These are phyloP conservation scores for Heterodera carotae DNA, from an alignment of 1,140 invertebrate genomes.

Conservation along the genomic window DNA sequence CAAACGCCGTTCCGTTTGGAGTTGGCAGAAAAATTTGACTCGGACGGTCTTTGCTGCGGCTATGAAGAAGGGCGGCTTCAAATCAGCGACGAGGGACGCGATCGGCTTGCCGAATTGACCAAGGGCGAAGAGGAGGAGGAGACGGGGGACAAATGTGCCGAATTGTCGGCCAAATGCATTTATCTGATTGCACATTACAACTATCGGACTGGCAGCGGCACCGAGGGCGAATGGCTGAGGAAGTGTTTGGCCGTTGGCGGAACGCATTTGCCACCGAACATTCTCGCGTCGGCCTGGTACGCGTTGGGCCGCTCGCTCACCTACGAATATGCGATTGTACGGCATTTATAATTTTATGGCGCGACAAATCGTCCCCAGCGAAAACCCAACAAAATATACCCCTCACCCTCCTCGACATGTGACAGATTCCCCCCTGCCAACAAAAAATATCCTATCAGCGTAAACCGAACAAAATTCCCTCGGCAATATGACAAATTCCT, in stretches of 20 bases:
- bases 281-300: slow-evolving; percentile 32
- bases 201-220: slow-evolving; percentile 27
- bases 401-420: too few species aligned
- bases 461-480: too few species aligned
- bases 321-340: slow-evolving; percentile 33
- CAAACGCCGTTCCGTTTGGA: slow-evolving; percentile 19
- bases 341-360: background rate
- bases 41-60: slow-evolving; percentile 22
- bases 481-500: too few species aligned
- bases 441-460: too few species aligned
- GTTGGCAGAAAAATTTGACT: slow-evolving; percentile 22
- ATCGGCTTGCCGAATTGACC: background rate
- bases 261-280: background rate
- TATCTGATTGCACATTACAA: slow-evolving; percentile 30
- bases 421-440: too few species aligned
- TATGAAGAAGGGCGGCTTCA: slow-evolving; percentile 24
- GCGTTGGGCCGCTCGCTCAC: slow-evolving; percentile 24
- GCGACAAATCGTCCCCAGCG: too few species aligned
- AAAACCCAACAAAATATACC: too few species aligned
- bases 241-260: slow-evolving; percentile 30
- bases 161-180: slow-evolving; percentile 35
- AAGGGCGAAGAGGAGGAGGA: background rate
- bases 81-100: slow-evolving; percentile 6
- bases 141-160: background rate
- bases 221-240: slow-evolving; percentile 17